phyloP scores from a whole-genome alignment of 2,888 invertebrate species.

The Ariolimax columbianus region DNA sequence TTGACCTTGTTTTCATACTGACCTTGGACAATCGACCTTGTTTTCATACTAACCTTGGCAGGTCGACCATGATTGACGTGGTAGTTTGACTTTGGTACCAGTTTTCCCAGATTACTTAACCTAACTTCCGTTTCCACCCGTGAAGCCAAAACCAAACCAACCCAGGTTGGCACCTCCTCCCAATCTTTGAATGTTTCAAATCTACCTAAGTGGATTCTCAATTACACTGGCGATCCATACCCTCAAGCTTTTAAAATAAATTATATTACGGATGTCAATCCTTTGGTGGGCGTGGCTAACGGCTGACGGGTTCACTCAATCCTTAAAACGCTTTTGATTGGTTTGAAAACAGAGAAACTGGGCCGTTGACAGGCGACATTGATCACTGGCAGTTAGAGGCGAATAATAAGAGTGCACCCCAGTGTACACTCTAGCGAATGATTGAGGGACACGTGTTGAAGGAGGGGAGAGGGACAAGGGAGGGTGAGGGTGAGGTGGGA shows the following conservation, averaged over 20 bases:
- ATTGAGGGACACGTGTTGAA: background rate
- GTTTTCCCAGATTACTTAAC: no score
- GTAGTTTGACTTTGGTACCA: no score
- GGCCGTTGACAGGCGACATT: background rate
- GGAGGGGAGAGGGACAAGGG: no score
- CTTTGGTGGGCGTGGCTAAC: background rate
- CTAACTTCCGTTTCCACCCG: no score
- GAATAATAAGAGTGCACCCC: background rate
- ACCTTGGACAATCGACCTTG: no score
- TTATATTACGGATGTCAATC: background rate
- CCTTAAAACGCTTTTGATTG: background rate
- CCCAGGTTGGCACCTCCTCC: background rate
- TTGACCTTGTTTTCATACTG: no score
- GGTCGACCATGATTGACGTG: no score
- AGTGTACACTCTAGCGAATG: background rate
- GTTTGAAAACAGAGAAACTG: constrained; percentile 1
- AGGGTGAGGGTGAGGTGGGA: background rate
- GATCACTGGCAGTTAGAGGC: background rate
- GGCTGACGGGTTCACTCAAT: background rate
- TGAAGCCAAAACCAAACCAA: no score
- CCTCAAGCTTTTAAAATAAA: background rate
- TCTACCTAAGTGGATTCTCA: background rate
- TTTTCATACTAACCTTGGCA: no score
- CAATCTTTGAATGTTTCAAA: background rate
- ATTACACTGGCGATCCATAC: background rate